Evolutionary conservation across 2,113 vertebrate genomes (phyloP).

Genomic region (Coregonus clupeaformis): DNA sequence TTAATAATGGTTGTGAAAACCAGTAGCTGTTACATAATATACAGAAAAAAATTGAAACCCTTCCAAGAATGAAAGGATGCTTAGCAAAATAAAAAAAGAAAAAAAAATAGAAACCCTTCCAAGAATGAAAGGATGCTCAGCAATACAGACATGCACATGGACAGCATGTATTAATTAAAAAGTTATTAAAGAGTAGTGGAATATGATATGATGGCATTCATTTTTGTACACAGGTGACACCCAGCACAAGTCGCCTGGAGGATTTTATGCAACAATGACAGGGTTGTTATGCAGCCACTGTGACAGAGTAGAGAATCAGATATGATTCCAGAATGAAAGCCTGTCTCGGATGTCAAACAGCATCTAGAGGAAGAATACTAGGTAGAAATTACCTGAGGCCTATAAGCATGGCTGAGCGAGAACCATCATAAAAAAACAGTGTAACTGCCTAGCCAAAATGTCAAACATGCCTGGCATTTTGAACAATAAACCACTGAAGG

Average conservation of each 20-base stretch:
- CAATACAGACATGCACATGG: neutral
- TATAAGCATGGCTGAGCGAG: neutral
- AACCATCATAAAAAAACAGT: neutral
- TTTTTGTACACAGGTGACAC: neutral
- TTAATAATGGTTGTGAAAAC: conserved; percentile 10
- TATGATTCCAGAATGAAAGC: neutral
- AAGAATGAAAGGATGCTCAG: neutral
- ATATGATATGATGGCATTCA: neutral
- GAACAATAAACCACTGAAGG: neutral
- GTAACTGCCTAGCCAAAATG: neutral
- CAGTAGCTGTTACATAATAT: conserved; percentile 14
- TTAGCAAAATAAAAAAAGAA: too few species aligned
- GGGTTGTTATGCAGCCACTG: too few species aligned
- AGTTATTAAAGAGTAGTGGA: neutral
- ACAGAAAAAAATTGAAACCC: neutral
- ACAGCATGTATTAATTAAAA: neutral
- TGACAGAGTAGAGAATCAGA: too few species aligned
- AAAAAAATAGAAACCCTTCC: neutral
- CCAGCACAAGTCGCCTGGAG: too few species aligned
- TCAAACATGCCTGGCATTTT: neutral
- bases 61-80: neutral
- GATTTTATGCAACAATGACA: too few species aligned
- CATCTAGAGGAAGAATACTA: neutral
- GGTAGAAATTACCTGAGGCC: neutral
- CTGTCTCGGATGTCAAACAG: neutral